A percentile compares a stretch with the other conserved stretches of the same genome.
Conservation (phyloP, 2,113 vertebrate genomes). For the Erythrolamprus reginae region DNA sequence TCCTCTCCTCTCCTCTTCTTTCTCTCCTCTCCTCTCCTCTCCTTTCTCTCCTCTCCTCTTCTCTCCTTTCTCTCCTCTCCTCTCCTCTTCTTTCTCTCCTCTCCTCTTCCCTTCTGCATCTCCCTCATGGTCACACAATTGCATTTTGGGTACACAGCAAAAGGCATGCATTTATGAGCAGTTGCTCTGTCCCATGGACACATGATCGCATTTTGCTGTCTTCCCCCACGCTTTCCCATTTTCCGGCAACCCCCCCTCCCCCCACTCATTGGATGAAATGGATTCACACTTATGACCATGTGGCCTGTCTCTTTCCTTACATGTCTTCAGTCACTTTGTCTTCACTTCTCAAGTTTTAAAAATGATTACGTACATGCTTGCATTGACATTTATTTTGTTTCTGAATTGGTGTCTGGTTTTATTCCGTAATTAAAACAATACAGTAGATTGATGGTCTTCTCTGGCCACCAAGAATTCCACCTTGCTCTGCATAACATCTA, state of each 20-base stretch:
- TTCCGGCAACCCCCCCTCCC: neutral
- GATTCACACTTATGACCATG: no score
- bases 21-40: no score
- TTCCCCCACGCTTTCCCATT: neutral
- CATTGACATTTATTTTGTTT: neutral
- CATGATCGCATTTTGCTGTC: neutral
- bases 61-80: no score
- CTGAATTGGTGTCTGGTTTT: neutral
- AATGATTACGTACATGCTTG: neutral
- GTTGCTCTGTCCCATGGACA: neutral
- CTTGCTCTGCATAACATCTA: neutral
- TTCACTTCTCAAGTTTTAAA: neutral
- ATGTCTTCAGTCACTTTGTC: neutral
- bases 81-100: no score
- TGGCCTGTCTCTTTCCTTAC: no score
- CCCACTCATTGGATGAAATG: neutral
- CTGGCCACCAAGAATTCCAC: neutral
- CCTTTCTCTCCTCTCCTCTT: no score
- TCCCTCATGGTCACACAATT: no score
- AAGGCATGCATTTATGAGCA: neutral
- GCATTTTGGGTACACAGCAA: neutral
- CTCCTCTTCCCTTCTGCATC: rapidly evolving
- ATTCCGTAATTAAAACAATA: neutral
- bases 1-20: no score
- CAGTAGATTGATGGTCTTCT: neutral